Conservation (phyloP, 92 coral and sea anemone species). For the Phymanthus crucifer region DNA sequence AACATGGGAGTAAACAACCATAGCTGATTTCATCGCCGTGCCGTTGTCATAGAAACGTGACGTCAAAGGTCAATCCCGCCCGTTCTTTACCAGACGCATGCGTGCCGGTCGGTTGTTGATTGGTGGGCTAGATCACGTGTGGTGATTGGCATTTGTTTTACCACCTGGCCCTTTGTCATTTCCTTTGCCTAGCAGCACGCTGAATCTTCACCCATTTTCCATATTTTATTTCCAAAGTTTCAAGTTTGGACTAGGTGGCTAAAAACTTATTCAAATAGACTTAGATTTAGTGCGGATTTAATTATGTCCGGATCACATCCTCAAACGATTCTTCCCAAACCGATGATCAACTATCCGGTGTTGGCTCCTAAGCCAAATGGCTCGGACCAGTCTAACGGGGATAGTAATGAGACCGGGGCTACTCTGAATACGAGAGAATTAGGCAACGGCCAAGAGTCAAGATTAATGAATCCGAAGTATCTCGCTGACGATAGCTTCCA, state of each 20-base stretch:
- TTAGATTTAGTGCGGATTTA: slow-evolving; percentile 59
- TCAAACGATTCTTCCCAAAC: slow-evolving; percentile 82
- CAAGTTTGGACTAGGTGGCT: slow-evolving; percentile 71
- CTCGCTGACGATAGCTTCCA: slow-evolving; percentile 58
- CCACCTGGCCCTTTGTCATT: slow-evolving; percentile 99
- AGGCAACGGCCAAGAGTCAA: slow-evolving; percentile 53
- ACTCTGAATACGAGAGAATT: slow-evolving; percentile 55
- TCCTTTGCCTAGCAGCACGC: slow-evolving; percentile 83
- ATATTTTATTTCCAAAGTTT: slow-evolving; percentile 91
- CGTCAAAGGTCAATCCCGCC: slow-evolving; percentile 31
- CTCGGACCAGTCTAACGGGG: slow-evolving; percentile 82
- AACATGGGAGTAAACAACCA: slow-evolving; percentile 31
- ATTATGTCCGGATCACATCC: slow-evolving; percentile 94
- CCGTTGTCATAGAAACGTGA: slow-evolving; percentile 47
- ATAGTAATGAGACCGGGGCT: slow-evolving; percentile 43
- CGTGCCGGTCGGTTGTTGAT: slow-evolving; percentile 49
- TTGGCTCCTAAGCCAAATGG: slow-evolving; percentile 71
- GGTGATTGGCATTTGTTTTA: slow-evolving; percentile 75
- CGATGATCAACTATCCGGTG: slow-evolving; percentile 70
- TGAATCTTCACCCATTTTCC: slow-evolving; percentile 87
- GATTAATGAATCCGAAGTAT: slow-evolving; percentile 52
- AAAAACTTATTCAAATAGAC: slow-evolving; percentile 63
- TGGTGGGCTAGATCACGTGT: slow-evolving; percentile 84
- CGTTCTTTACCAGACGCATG: slow-evolving; percentile 55
- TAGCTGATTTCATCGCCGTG: slow-evolving; percentile 17